phyloP scores from a whole-genome alignment of 2,797 vertebrate species.

The Simalia tracyae region DNA sequence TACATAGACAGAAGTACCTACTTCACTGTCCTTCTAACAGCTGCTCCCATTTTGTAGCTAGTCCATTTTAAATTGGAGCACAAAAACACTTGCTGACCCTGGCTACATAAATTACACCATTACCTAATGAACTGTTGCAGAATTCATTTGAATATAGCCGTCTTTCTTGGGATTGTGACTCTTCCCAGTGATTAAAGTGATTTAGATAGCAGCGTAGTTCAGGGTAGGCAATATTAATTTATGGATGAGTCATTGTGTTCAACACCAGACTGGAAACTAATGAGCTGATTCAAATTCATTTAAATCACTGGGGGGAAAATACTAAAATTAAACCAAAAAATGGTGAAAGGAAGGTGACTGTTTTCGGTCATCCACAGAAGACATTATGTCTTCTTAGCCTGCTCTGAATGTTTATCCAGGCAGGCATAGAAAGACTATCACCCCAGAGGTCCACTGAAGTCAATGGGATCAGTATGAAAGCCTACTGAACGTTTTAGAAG shows the following conservation, averaged over 20 bases:
- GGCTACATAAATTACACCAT: slow-evolving; percentile 62
- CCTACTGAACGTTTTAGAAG: background rate
- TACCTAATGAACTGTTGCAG: slow-evolving; percentile 70
- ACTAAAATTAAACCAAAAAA: slow-evolving; percentile 50
- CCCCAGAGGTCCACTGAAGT: background rate
- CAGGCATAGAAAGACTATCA: accelerated
- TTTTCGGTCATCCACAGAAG: background rate
- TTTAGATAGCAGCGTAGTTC: slow-evolving; percentile 69
- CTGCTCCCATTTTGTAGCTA: slow-evolving; percentile 12
- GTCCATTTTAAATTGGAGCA: slow-evolving; percentile 52
- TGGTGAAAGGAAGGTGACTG: slow-evolving; percentile 44
- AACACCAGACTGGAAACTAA: slow-evolving; percentile 71
- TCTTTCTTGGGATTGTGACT: slow-evolving; percentile 64
- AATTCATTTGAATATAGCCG: slow-evolving; percentile 65
- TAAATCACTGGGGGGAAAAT: slow-evolving; percentile 66
- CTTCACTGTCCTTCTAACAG: slow-evolving; percentile 36
- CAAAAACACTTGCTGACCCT: slow-evolving; percentile 63
- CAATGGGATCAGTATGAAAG: background rate
- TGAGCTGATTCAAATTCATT: slow-evolving; percentile 77
- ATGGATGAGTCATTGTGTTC: slow-evolving; percentile 74
- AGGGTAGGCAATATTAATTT: slow-evolving; percentile 76
- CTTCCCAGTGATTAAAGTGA: slow-evolving; percentile 67
- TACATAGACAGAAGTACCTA: slow-evolving; percentile 45
- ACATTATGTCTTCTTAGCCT: background rate
- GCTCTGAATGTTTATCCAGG: slow-evolving; percentile 14